phyloP scores from a whole-genome alignment of 1,140 invertebrate species.

The Galendromus occidentalis region DNA sequence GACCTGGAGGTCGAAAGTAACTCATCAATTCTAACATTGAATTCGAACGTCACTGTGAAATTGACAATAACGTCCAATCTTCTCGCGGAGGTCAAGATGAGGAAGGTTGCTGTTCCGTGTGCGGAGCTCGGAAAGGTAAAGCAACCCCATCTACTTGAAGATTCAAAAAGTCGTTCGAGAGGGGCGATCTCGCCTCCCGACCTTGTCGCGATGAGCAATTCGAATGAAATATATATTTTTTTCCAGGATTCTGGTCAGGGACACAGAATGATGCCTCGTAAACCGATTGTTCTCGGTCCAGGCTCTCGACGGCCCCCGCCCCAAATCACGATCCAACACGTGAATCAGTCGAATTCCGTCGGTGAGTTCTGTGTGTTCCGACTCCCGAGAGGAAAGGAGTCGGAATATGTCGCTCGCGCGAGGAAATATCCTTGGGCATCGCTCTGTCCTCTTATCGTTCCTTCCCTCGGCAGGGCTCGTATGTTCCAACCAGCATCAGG shows the following conservation, averaged over 20 bases:
- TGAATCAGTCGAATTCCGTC: not conserved
- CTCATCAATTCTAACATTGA: not conserved
- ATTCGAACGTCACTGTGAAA: not conserved
- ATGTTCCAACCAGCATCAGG: conserved; percentile 5
- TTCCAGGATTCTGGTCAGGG: not conserved
- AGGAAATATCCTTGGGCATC: no score
- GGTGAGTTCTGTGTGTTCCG: not conserved
- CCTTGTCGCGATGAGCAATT: no score
- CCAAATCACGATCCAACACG: not conserved
- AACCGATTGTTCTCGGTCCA: not conserved
- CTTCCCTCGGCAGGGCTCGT: not conserved
- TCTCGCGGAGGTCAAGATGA: conserved; percentile 1
- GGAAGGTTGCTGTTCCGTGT: not conserved
- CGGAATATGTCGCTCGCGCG: no score
- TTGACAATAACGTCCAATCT: not conserved
- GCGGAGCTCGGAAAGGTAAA: not conserved
- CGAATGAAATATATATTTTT: not conserved
- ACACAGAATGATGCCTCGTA: not conserved
- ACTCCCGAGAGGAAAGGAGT: no score
- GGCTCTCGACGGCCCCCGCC: not conserved
- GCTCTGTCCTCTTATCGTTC: no score
- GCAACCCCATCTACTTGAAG: not conserved
- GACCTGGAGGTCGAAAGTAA: not conserved
- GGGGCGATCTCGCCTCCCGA: no score
- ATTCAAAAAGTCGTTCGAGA: not conserved